phyloP scores from a whole-genome alignment of 2,797 vertebrate genomes.

The Lycodopsis pacificus region DNA sequence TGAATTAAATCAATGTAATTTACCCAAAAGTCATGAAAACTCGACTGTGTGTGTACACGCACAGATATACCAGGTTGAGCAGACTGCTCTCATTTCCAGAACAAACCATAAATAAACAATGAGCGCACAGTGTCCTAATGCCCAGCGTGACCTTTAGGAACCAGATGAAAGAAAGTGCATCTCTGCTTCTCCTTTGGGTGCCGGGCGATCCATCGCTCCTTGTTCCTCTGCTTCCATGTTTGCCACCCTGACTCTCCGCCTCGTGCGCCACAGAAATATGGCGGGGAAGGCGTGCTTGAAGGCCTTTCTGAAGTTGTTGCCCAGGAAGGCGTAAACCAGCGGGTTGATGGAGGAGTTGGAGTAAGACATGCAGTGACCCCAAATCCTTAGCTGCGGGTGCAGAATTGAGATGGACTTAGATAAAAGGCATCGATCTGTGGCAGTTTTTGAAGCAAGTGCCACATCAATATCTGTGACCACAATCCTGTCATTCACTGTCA shows the following conservation, averaged over 20 bases:
- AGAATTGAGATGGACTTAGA: not conserved
- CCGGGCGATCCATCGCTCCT: constrained; percentile 36
- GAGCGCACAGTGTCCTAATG: constrained; percentile 11
- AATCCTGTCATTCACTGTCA: not conserved
- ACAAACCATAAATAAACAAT: constrained; percentile 57
- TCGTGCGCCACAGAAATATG: constrained; percentile 68
- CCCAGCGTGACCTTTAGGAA: constrained; percentile 59
- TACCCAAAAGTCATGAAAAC: no score
- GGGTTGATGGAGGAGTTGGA: constrained; percentile 84
- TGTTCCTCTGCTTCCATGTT: constrained; percentile 31
- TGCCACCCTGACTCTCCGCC: constrained; percentile 47
- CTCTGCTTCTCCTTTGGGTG: constrained; percentile 62
- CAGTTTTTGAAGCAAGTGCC: no score
- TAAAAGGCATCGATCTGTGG: not conserved
- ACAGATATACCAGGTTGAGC: not conserved
- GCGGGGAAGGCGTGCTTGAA: constrained; percentile 82
- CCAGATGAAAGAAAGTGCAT: constrained; percentile 75
- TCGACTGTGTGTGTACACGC: not conserved
- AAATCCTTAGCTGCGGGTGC: constrained; percentile 78
- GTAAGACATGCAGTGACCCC: constrained; percentile 87
- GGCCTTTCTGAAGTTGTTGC: constrained; percentile 85
- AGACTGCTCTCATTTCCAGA: constrained; percentile 41
- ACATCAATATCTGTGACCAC: not conserved
- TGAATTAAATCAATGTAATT: no score
- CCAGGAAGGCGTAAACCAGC: constrained; percentile 84